Base-by-base conservation (phyloP, 2,888 invertebrate species). In the Euplexia lucipara region DNA sequence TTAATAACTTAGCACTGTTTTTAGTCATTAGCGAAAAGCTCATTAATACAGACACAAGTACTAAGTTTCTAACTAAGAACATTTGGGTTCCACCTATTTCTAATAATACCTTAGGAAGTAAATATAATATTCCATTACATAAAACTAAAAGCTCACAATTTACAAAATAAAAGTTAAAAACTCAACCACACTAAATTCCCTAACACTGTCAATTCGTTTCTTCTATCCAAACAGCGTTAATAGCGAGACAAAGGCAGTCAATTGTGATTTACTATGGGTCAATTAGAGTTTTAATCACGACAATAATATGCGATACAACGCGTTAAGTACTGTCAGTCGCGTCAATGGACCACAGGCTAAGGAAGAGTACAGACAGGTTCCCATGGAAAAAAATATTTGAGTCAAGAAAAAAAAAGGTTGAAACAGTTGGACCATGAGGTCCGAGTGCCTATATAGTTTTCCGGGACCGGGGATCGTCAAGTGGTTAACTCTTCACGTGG, bases 221-320 rank as follows among this genome's bases (percentile, higher is more conserved):
- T 63, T 78, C 76, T 83, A 81, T 72, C 79, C 79, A 88, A 88
- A 88, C 83, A 86, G 77, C 81, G 78, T 86, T 87, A 90, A 90
- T 84, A 79, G 76, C 85, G 81, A 87, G 85, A 89, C 88, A 89
- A 90, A 90, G 85, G 82, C 82, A 74, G 86, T 93, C 91, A 94
- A 95, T 94, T 95, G 91, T 94, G 94, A 95, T 95, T 94, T 95
- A 95, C 88, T 92, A 85, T 83, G 83, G 92, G 93, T 95, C 95
- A 95, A 95, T 95, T 93, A 95, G 88, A 90, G 89, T 93, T 94
- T 94, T 95, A 95, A 95, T 95, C 93, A 92, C 90, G 92, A 93
- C 94, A 94, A 94, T 94, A 90, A 92, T 90, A 92, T 88, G 91
- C 91, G 89, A 91, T 92, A 87, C 86, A 88, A 85, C 86, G 91